Base-by-base conservation (phyloP, 1,140 invertebrate genomes). In the Anoplophora glabripennis region DNA sequence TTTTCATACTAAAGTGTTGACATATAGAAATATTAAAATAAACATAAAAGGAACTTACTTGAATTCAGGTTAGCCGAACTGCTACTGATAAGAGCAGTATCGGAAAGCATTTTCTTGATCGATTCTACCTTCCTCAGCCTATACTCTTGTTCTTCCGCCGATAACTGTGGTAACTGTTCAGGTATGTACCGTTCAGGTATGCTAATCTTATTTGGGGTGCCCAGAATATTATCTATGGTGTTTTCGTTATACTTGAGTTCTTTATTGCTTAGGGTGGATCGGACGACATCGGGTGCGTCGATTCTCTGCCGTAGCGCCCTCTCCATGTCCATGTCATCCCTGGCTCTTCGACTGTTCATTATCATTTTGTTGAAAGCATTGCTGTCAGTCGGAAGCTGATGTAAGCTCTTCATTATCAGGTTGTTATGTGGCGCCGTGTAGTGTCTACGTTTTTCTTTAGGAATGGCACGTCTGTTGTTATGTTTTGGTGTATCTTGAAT, bases 161-260 rank as follows among this genome's bases (percentile, higher is more conserved):
- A 88, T 14, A 92, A 72, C 73, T 91, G 87, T 55, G 89, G 89
- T 65, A 91, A 83, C 77, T 90, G 86, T 76, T 95, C 92, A 33
- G 93, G 92, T 65, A 94, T 87, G 73, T 95, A 95, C 63, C 93
- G 80, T 77, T 95, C 93, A 3, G 93, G 93, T 64, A 96, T 96
- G 28, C 89, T 78, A 64, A 95, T 94, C 77, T 94, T 95, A 72
- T 89, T 90, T 15, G 93, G 93, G 21, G 90, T 87, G 42, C 88
- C 88, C 21, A 95, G 77, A 66, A 95, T 78, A 66, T 86, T 86
- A 76, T 94, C 91, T 61, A 93, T 93, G 21, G 90, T 90, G 53
- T 85, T 85, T 70, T 90, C 87, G 63, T 86, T 86, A 67, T 84
- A 86, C 54, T 84, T 84, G 1, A 83, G 67, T 65, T 86, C 83